Base-by-base conservation (phyloP, 2,113 vertebrate species). In the Entomyzon cyanotis region DNA sequence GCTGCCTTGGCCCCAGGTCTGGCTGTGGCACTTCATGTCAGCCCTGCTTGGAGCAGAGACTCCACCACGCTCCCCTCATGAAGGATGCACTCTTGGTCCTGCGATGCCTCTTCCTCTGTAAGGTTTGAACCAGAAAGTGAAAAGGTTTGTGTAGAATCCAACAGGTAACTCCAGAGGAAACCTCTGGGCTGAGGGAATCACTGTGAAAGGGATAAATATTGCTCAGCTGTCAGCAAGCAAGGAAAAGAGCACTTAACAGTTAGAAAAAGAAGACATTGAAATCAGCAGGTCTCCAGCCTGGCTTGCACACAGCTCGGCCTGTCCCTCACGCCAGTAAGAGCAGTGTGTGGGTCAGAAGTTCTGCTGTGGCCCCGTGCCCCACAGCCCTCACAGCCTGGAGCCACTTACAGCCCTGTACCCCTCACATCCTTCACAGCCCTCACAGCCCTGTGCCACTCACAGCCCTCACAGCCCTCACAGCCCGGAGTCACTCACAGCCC, bases 281-380 rank as follows among this genome's bases (percentile, higher is more conserved):
- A 24, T 31, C 21, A 77, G 15, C 18, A 24, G 7, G 21, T 64
- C 14, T 78, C 31, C 44, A 21, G 28, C 23, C 23, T 42, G 62
- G 22, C 46, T 41, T 10, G 9, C 16, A 27, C 3, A 6, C 12
- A 41, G 5, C 47, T 79, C 0, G 0, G 11, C 24, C 30, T 30
- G 12, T 42, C 24, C n/a, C 41, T 25, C 6, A 14, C 5, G 15
- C 3, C 35, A 23, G 28, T 33, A 4, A 27, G 19, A 11, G 14
- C 2, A 4, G 14, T 10, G 33, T 1, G 2, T 1, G 12, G 68
- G 33, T 15, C 25, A 30, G 47, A 30, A 44, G 24, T 0, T 6
- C 39, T 46, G 42, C 47, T 2, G 0, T 10, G n/a, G 17, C 16
- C 44, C 23, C 10, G 8, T 1, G 2, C 8, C 52, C 55, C 50